phyloP scores from a whole-genome alignment of 2,888 invertebrate species.

The Tachina lurida region DNA sequence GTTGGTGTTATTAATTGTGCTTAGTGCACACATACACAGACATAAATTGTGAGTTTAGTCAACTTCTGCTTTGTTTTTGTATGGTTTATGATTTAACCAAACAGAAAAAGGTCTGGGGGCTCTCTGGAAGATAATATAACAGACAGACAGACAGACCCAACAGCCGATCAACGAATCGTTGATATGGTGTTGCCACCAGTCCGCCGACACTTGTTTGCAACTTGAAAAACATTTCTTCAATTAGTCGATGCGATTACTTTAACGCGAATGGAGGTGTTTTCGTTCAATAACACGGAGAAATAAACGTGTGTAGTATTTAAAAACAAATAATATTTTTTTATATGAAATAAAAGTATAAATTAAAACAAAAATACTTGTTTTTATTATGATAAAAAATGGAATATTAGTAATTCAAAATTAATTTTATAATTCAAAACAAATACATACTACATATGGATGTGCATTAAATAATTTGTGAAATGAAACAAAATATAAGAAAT shows the following conservation, averaged over 20 bases:
- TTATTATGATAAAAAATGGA: not conserved
- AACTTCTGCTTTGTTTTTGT: conserved; percentile 58
- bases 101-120: conserved; percentile 51
- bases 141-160: conserved; percentile 15
- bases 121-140: conserved; percentile 43
- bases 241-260: conserved; percentile 84
- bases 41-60: conserved; percentile 63
- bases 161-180: conserved; percentile 32
- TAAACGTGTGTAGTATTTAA: conserved; percentile 70
- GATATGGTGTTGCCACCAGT: conserved; percentile 63
- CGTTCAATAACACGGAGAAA: conserved; percentile 72
- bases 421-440: not conserved
- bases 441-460: not conserved
- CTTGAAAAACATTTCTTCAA: conserved; percentile 76
- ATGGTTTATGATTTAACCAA: conserved; percentile 21
- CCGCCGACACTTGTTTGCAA: conserved; percentile 80
- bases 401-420: not conserved
- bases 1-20: conserved; percentile 42
- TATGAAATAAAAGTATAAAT: conserved; percentile 34
- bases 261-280: conserved; percentile 82
- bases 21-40: conserved; percentile 3
- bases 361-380: conserved; percentile 4
- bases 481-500: not conserved
- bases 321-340: conserved; percentile 32
- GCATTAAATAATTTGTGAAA: not conserved